phyloP scores from a whole-genome alignment of 2,113 vertebrate genomes.

The Cheirogaleus medius region DNA sequence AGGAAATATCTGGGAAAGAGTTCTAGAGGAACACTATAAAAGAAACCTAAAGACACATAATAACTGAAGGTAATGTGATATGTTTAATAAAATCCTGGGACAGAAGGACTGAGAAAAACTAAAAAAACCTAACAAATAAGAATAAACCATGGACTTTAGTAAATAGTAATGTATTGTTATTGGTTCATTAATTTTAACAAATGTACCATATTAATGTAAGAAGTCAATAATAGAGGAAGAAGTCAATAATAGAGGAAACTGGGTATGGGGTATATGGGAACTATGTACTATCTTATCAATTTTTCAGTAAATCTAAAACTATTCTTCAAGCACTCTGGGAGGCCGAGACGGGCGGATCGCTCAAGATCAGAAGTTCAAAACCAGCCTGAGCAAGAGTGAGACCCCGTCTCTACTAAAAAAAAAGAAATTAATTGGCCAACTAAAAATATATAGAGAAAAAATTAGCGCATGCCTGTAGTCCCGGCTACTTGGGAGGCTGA shows the following conservation, averaged over 20 bases:
- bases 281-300: background rate
- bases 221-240: background rate
- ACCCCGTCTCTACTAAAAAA: no score
- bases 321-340: no score
- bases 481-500: no score
- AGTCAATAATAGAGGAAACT: background rate
- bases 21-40: background rate
- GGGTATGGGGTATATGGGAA: background rate
- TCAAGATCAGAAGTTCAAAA: no score
- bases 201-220: background rate
- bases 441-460: no score
- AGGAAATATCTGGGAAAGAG: background rate
- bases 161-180: background rate
- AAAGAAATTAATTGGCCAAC: no score
- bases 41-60: background rate
- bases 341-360: no score
- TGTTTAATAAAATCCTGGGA: background rate
- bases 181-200: conserved; percentile 19
- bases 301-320: conserved; percentile 30
- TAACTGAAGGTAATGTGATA: background rate
- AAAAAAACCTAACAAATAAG: background rate
- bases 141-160: background rate
- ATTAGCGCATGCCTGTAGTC: no score
- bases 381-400: no score
- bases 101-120: background rate